Evolutionary conservation across 2,888 invertebrate genomes (phyloP).

Genomic region (Polydrusus cervinus): DNA sequence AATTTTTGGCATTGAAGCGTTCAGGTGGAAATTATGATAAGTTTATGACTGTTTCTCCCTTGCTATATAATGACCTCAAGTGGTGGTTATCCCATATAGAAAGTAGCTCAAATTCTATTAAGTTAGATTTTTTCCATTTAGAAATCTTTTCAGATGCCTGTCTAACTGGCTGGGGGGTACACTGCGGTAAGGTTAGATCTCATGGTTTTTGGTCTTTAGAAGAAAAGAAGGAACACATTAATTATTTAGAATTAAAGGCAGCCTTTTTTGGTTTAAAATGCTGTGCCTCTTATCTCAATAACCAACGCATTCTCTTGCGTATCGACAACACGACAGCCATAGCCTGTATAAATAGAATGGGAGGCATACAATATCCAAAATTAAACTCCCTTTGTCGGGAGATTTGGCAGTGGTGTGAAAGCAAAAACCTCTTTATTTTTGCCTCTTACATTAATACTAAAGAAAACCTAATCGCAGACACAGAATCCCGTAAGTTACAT

Average conservation of each 20-base stretch:
- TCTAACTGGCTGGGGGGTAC: constrained; percentile 55
- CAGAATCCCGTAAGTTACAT: constrained; percentile 23
- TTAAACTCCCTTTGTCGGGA: constrained; percentile 54
- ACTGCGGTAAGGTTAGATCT: constrained; percentile 46
- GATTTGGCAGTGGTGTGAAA: constrained; percentile 60
- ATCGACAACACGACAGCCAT: constrained; percentile 57
- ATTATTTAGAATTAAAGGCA: too few species aligned
- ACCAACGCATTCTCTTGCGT: constrained; percentile 54
- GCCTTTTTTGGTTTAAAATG: constrained; percentile 47
- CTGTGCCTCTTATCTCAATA: constrained; percentile 43
- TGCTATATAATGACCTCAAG: constrained; percentile 9
- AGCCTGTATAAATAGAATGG: constrained; percentile 54
- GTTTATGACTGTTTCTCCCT: constrained; percentile 13
- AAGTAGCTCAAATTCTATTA: too few species aligned
- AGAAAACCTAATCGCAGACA: constrained; percentile 52
- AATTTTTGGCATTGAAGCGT: constrained; percentile 4
- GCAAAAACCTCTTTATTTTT: constrained; percentile 10
- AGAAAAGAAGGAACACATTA: constrained; percentile 54
- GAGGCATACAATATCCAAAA: too few species aligned
- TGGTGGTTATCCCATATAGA: too few species aligned
- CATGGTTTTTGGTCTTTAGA: constrained; percentile 55
- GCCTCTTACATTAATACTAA: too few species aligned
- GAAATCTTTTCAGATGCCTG: constrained; percentile 58
- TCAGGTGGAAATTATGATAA: constrained; percentile 11
- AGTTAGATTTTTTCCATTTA: constrained; percentile 48